phyloP scores from a whole-genome alignment of 2,113 vertebrate species.

The Ahaetulla prasina region DNA sequence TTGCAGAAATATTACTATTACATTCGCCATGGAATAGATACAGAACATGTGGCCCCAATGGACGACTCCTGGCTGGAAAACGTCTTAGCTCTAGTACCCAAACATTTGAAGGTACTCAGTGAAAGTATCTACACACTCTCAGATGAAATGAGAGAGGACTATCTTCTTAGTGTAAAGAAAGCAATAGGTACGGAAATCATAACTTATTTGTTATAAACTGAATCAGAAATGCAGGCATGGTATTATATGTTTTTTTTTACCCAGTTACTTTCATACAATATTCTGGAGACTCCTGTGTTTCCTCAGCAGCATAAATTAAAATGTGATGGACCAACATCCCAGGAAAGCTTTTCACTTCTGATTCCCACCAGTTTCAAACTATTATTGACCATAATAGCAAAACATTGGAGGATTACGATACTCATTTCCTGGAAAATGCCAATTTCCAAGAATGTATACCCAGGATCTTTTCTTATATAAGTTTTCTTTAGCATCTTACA shows the following conservation, averaged over 20 bases:
- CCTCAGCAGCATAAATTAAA: not conserved
- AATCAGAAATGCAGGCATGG: not conserved
- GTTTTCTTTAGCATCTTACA: not conserved
- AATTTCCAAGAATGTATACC: not conserved
- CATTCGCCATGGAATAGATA: constrained; percentile 78
- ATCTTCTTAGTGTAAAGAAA: constrained; percentile 79
- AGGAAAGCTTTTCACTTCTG: not conserved
- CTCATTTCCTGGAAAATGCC: not conserved
- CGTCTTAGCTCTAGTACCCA: constrained; percentile 72
- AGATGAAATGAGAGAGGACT: constrained; percentile 82
- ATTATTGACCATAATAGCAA: too few species aligned
- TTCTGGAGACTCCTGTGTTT: not conserved
- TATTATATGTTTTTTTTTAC: not conserved
- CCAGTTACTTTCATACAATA: not conserved
- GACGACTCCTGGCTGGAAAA: constrained; percentile 76
- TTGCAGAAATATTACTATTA: constrained; percentile 78
- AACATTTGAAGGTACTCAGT: constrained; percentile 65
- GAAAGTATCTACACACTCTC: constrained; percentile 63
- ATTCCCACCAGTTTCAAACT: not conserved
- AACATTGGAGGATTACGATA: not conserved
- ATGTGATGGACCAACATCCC: not conserved
- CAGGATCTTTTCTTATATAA: not conserved
- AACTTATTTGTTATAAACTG: not conserved
- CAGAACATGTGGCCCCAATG: constrained; percentile 73
- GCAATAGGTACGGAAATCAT: constrained; percentile 72